phyloP scores from a whole-genome alignment of 2,888 invertebrate genomes.

The Siphonodentalium dalli region DNA sequence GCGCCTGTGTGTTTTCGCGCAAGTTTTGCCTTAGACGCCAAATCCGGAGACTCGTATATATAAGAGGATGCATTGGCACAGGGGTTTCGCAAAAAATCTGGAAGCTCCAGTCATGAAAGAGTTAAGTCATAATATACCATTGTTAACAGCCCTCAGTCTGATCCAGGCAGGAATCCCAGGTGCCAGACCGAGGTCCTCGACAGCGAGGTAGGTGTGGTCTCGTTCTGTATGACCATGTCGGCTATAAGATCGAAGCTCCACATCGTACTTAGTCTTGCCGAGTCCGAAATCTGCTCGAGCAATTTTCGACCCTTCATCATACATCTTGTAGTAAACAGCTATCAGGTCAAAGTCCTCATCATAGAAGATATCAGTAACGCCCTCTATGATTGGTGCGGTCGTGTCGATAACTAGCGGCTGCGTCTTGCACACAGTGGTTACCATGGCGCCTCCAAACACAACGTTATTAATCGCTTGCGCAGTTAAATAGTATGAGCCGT shows the following conservation, averaged over 20 bases:
- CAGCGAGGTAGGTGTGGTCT: constrained; percentile 8
- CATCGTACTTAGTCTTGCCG: constrained; percentile 28
- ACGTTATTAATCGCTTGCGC: constrained; percentile 31
- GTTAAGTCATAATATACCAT: too few relatives aligned
- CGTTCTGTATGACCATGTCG: not conserved
- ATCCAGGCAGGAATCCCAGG: constrained; percentile 27
- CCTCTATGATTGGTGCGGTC: constrained; percentile 22
- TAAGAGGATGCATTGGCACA: too few relatives aligned
- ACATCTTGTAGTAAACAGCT: constrained; percentile 25
- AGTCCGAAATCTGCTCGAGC: constrained; percentile 26
- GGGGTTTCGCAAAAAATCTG: too few relatives aligned
- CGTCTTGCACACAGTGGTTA: constrained; percentile 33
- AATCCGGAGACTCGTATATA: too few relatives aligned
- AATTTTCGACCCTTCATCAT: constrained; percentile 17
- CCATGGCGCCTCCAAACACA: constrained; percentile 28
- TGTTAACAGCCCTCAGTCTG: constrained; percentile 21
- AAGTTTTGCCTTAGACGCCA: too few relatives aligned
- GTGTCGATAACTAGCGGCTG: constrained; percentile 27
- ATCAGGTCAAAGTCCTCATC: constrained; percentile 29
- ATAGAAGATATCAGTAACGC: constrained; percentile 19
- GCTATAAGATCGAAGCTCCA: constrained; percentile 14
- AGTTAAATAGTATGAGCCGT: constrained; percentile 27
- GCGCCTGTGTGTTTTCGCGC: too few relatives aligned
- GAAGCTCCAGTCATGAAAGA: too few relatives aligned
- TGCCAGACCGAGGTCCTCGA: constrained; percentile 20